Evolutionary conservation across 35 echinoderm and acorn worm species (phyloP), one percentile per base, ranked within the genome.

Genomic region (Apostichopus japonicus): DNA sequence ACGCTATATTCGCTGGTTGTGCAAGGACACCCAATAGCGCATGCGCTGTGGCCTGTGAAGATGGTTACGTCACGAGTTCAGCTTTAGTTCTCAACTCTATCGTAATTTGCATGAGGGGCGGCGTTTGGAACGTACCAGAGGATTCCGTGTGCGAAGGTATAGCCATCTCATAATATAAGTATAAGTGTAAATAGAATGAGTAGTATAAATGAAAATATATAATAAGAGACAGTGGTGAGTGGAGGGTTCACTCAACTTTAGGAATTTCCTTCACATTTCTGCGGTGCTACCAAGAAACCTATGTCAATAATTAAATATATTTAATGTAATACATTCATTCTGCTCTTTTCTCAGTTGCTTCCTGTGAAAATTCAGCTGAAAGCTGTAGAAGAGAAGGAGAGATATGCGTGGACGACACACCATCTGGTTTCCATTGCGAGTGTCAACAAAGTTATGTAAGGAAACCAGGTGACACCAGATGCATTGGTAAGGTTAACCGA

Each of bases 111-210:
- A 55, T 15, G 33, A 56, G 55, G 33, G 19, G 22, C 10, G 55
- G 51, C 11, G 14, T 55, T 10, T 83, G 80, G 80, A 83, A 83
- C 17, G 53, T 54, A 21, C 17, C 5, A 54, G 51, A 15, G 27
- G 52, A 83, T 15, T 83, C 80, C 22, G 52, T 83, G 16, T 83
- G 80, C 55, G 52, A 55, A 83, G 80, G 80, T 83, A 58, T 75
- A 44, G 33, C 33, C 33, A 0, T 44, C 33, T 44, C 33, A 44
- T 44, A 44, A 44, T 44, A 44, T 44, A 44, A 44, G 33, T 3
- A 44, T 44, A 44, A 44, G 33, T 44, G 33, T 44, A 44, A 4
- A 44, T 44, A 44, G 33, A 44, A 44, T 4, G 33, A 44, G 33
- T 44, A 44, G 33, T 44, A 3, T 44, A 44, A 44, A 44, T 44